Conservation (phyloP, 2,113 vertebrate species). For the Bostrychus sinensis region DNA sequence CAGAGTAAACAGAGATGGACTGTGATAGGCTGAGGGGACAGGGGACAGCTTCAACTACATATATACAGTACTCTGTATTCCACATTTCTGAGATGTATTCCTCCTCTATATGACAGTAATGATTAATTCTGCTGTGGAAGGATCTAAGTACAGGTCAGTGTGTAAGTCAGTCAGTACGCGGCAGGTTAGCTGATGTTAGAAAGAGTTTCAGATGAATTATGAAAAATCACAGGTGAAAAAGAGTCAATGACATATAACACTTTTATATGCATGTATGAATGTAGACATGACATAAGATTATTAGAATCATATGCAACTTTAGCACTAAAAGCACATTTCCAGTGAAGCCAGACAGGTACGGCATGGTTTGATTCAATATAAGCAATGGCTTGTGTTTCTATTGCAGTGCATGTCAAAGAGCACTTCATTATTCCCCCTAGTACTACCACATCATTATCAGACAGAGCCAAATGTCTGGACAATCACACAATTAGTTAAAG, state of each 20-base stretch:
- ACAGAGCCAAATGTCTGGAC: no score
- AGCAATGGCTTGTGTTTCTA: no score
- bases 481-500: no score
- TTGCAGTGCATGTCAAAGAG: no score
- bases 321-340: no score
- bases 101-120: neutral
- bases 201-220: neutral
- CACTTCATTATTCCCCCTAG: no score
- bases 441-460: no score
- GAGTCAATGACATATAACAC: neutral
- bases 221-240: neutral
- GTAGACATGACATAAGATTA: no score
- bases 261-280: neutral
- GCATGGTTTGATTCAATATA: no score
- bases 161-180: neutral
- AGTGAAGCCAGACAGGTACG: no score
- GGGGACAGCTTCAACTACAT: constrained; percentile 57
- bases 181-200: neutral
- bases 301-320: no score
- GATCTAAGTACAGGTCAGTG: neutral
- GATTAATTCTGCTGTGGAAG: neutral
- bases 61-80: neutral
- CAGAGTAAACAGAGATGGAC: constrained; percentile 50
- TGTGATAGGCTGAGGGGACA: constrained; percentile 73
- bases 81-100: neutral